Evolutionary conservation across 1,140 invertebrate genomes (phyloP).

Genomic region (Thaumetopoea pityocampa): DNA sequence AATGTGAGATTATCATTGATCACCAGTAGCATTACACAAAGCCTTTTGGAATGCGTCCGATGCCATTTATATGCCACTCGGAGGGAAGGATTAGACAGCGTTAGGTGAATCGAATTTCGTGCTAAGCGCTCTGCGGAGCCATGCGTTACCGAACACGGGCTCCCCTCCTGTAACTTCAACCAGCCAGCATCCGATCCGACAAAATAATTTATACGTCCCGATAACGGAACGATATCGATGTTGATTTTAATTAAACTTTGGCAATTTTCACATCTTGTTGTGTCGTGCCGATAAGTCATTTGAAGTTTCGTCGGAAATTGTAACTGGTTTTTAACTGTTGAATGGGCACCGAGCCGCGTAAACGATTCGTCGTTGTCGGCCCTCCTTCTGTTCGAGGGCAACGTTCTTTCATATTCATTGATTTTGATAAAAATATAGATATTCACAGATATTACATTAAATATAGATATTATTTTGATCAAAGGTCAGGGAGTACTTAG

Average conservation of each 20-base stretch:
- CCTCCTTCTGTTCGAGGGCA: not conserved
- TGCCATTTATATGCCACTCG: slow-evolving; percentile 59
- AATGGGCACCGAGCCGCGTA: slow-evolving; percentile 6
- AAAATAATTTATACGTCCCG: slow-evolving; percentile 35
- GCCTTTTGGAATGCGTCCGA: slow-evolving; percentile 54
- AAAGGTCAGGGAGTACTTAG: too few species aligned
- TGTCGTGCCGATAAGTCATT: slow-evolving; percentile 24
- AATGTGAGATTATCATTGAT: slow-evolving; percentile 63
- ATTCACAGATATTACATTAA: too few species aligned
- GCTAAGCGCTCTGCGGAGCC: slow-evolving; percentile 60
- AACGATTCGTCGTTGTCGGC: too few species aligned
- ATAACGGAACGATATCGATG: slow-evolving; percentile 27
- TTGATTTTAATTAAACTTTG: slow-evolving; percentile 63
- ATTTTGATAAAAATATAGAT: slow-evolving; percentile 1
- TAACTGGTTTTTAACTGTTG: slow-evolving; percentile 30
- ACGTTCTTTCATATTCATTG: slow-evolving; percentile 10
- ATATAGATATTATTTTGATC: too few species aligned
- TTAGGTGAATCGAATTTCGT: slow-evolving; percentile 70
- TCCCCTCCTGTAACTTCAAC: slow-evolving; percentile 31
- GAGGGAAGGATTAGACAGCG: slow-evolving; percentile 65
- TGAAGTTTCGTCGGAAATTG: too few species aligned
- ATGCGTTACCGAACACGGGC: slow-evolving; percentile 47
- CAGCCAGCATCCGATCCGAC: slow-evolving; percentile 13
- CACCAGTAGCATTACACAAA: slow-evolving; percentile 58
- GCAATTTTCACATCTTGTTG: slow-evolving; percentile 50